Evolutionary conservation across 2,113 vertebrate genomes (phyloP).

Genomic region (Ictalurus furcatus): DNA sequence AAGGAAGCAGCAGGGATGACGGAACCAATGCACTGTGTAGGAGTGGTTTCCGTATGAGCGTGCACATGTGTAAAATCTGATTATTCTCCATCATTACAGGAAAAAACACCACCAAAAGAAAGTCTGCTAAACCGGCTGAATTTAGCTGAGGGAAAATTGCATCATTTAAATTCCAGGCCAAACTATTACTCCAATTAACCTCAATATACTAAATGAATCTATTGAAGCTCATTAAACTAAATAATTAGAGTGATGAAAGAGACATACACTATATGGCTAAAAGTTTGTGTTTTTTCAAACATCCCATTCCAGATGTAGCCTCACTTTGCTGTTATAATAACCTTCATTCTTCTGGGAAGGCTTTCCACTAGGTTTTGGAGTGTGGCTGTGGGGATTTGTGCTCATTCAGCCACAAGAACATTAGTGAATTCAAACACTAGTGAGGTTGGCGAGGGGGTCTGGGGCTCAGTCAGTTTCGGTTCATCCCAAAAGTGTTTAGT

Average conservation of each 20-base stretch:
- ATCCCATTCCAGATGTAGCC: neutral
- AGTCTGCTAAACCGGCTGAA: neutral
- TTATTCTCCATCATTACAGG: neutral
- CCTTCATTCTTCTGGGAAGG: neutral
- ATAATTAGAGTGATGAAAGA: neutral
- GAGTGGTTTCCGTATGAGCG: neutral
- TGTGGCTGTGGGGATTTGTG: neutral
- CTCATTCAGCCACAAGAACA: neutral
- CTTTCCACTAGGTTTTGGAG: neutral
- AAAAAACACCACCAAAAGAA: neutral
- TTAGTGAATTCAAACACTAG: neutral
- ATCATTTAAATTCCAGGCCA: neutral
- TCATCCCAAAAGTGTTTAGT: neutral
- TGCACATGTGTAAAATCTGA: too few species aligned
- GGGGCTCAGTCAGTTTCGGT: neutral
- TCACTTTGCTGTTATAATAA: neutral
- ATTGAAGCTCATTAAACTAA: neutral
- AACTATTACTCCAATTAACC: neutral
- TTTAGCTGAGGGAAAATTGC: neutral
- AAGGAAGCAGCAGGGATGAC: neutral
- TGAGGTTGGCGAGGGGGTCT: neutral
- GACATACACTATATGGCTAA: neutral
- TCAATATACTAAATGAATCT: neutral
- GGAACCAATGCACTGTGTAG: neutral
- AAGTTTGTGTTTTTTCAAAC: neutral